Evolutionary conservation across 1,140 invertebrate genomes (phyloP), one percentile per base, ranked within the genome.

Genomic region (Calosoma granatense): DNA sequence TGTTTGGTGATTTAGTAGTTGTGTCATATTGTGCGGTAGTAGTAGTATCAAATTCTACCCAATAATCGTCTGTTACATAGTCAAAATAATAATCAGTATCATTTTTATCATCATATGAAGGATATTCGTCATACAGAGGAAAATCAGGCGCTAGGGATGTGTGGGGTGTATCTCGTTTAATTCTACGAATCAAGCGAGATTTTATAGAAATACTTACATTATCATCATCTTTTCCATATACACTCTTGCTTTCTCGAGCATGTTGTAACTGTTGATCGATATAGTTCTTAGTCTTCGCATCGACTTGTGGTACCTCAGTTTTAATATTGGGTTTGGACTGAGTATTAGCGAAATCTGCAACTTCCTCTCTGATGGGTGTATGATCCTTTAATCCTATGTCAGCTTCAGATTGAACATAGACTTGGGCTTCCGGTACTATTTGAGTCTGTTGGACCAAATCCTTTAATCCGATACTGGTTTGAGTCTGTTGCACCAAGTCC

Each of bases 151-250:
- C 14, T 30, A n/a, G n/a, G n/a, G n/a, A n/a, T n/a, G n/a, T n/a
- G n/a, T n/a, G n/a, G n/a, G n/a, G n/a, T n/a, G 17, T 9, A 12
- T 47, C 9, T 12, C 41, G 41, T 47, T 47, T 47, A 17, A 12
- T 17, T 47, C 15, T 47, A 12, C n/a, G n/a, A n/a, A n/a, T n/a
- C n/a, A n/a, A n/a, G n/a, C n/a, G n/a, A n/a, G n/a, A n/a, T n/a
- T n/a, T n/a, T n/a, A n/a, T n/a, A n/a, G n/a, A n/a, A 47, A 47
- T 47, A 47, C 41, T 47, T 47, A 47, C 41, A 47, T 47, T 47
- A 9, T 47, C 41, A 47, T 30, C 26, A 14, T 47, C 3, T 47
- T 47, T 17, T 12, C 15, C 17, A 17, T 47, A 47, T 12, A 9
- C 17, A 9, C 3, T 47, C 15, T 47, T 9, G 4, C 6, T 17